Percentiles rank a stretch among this genome's conserved stretches.
Conservation (phyloP, 1,140 invertebrate genomes). For the Aradophagus sp. region DNA sequence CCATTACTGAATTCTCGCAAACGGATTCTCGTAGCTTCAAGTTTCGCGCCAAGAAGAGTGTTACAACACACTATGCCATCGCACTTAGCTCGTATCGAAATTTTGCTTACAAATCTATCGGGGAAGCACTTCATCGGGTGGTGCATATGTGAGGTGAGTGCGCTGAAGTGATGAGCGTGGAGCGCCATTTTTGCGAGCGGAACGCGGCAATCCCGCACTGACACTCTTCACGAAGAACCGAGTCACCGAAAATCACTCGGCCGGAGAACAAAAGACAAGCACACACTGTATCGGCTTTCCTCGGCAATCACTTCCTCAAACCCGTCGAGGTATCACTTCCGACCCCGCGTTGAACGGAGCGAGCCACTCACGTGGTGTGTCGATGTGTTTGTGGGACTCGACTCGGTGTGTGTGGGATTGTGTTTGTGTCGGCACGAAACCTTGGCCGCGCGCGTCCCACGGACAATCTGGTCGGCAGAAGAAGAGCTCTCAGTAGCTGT, state of each 20-base stretch:
- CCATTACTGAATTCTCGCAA: too few species aligned
- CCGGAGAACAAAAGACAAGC: slow-evolving; percentile 15
- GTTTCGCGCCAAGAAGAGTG: too few species aligned
- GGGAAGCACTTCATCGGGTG: slow-evolving; percentile 75
- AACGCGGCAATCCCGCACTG: slow-evolving; percentile 19
- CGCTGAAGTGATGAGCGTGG: slow-evolving; percentile 69
- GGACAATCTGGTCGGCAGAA: too few species aligned
- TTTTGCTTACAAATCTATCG: slow-evolving; percentile 73
- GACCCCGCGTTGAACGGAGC: slow-evolving; percentile 3
- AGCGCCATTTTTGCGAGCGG: slow-evolving; percentile 66
- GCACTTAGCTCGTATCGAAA: slow-evolving; percentile 1
- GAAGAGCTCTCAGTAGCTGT: too few species aligned
- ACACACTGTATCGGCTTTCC: slow-evolving; percentile 1
- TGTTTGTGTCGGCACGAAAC: too few species aligned
- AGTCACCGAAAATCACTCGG: neutral
- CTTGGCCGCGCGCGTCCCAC: slow-evolving; percentile 45
- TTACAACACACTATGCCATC: too few species aligned
- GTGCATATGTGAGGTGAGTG: slow-evolving; percentile 69
- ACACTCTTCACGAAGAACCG: slow-evolving; percentile 11
- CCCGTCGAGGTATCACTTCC: slow-evolving; percentile 28
- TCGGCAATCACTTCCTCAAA: too few species aligned
- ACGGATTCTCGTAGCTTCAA: too few species aligned
- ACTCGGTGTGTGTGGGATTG: too few species aligned
- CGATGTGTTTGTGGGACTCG: too few species aligned
- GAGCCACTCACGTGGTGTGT: slow-evolving; percentile 24